Evolutionary conservation across 92 coral and sea anemone genomes (phyloP).

Genomic region (Metridium senile): DNA sequence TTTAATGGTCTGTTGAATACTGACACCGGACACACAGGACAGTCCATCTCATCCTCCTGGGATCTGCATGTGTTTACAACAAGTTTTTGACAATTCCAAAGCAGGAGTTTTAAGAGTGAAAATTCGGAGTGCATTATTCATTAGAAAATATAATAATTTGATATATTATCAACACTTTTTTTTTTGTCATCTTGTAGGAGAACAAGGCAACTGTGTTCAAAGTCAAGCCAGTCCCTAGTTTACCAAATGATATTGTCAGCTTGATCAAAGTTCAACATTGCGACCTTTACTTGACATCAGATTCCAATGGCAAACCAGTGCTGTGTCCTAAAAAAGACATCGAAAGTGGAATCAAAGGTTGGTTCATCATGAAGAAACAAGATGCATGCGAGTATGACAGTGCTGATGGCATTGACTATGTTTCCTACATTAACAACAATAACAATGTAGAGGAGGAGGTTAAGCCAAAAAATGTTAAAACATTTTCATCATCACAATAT

Average conservation of each 20-base stretch:
- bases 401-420: background rate
- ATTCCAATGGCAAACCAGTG: background rate
- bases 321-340: background rate
- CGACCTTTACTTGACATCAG: constrained; percentile 19
- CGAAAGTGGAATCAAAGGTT: background rate
- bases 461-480: no score
- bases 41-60: no score
- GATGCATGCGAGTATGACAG: background rate
- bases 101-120: no score
- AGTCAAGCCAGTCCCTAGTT: background rate
- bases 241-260: background rate
- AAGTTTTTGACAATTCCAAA: no score
- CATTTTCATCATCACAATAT: no score
- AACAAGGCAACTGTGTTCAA: background rate
- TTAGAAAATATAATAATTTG: no score
- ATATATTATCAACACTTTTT: background rate
- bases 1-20: no score
- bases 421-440: background rate
- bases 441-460: no score
- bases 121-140: no score
- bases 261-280: no score
- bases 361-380: constrained; percentile 1
- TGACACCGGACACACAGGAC: no score
- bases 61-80: no score
- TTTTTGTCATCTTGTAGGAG: background rate